These are phyloP conservation scores for Teleogryllus oceanicus DNA, from an alignment of 2,888 invertebrate species.

Conservation along the genomic window DNA sequence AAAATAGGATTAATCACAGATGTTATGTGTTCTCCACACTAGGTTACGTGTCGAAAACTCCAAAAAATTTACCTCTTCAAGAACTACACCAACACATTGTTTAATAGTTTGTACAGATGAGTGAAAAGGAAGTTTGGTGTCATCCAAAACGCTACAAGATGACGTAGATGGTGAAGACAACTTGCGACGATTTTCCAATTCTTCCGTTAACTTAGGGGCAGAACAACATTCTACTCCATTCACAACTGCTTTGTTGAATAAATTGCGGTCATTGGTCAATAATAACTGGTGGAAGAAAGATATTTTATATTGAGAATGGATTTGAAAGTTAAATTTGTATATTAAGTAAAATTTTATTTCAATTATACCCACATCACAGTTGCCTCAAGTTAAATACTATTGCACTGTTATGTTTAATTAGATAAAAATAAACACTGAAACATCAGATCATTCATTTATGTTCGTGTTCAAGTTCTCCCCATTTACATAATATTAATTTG, in stretches of 20 bases:
- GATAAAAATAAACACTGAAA: too few species aligned
- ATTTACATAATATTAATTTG: too few species aligned
- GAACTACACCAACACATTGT: not conserved
- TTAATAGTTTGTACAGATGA: not conserved
- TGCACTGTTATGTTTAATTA: too few species aligned
- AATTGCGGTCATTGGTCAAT: slow-evolving; percentile 47
- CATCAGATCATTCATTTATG: too few species aligned
- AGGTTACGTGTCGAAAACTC: too few species aligned
- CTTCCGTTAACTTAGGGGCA: not conserved
- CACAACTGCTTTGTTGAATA: slow-evolving; percentile 46
- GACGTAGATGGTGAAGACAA: not conserved
- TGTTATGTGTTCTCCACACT: too few species aligned
- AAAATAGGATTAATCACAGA: not conserved
- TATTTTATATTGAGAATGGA: slow-evolving; percentile 19
- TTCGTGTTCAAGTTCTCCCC: too few species aligned
- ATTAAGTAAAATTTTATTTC: not conserved
- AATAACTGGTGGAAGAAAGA: slow-evolving; percentile 43
- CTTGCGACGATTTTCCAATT: not conserved
- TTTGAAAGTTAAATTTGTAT: not conserved
- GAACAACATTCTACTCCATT: slow-evolving; percentile 26
- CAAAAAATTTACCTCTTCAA: not conserved
- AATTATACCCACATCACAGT: too few species aligned
- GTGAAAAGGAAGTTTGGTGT: not conserved
- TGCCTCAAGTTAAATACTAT: too few species aligned
- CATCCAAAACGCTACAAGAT: not conserved